Evolutionary conservation across 2,113 vertebrate species (phyloP).

Genomic region (Spizaetus ornatus): DNA sequence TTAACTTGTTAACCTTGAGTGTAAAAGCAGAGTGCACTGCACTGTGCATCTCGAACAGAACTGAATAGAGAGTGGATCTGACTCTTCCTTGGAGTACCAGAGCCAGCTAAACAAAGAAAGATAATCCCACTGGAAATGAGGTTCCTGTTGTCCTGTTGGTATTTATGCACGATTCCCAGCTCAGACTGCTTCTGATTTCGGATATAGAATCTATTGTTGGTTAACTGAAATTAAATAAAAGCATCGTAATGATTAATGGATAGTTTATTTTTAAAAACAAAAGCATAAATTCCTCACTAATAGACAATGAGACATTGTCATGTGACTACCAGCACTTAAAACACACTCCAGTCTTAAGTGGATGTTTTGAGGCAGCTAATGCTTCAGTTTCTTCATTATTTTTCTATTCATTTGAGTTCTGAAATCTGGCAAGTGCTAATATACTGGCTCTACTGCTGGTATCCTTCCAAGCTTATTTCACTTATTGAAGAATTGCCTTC

Average conservation of each 20-base stretch:
- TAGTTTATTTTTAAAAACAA: constrained; percentile 17
- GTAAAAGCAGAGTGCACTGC: neutral
- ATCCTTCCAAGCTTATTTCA: neutral
- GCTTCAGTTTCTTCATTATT: neutral
- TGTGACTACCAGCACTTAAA: neutral
- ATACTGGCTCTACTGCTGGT: neutral
- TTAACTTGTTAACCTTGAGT: neutral
- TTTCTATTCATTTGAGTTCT: neutral
- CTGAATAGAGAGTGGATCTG: neutral
- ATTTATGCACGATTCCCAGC: neutral
- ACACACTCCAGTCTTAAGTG: neutral
- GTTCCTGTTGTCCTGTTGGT: neutral
- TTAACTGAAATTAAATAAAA: constrained; percentile 45
- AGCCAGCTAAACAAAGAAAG: neutral
- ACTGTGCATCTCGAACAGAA: neutral
- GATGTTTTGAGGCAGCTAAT: neutral
- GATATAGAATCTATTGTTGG: neutral
- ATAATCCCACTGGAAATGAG: neutral
- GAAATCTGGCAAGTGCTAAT: neutral
- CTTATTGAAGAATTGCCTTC: neutral
- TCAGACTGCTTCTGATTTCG: constrained; percentile 30
- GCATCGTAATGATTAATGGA: neutral
- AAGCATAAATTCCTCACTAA: constrained; percentile 8
- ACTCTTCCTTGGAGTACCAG: neutral
- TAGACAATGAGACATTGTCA: neutral